These are phyloP conservation scores for Vultur gryphus DNA, from an alignment of 2,797 vertebrate species.

Conservation along the genomic window DNA sequence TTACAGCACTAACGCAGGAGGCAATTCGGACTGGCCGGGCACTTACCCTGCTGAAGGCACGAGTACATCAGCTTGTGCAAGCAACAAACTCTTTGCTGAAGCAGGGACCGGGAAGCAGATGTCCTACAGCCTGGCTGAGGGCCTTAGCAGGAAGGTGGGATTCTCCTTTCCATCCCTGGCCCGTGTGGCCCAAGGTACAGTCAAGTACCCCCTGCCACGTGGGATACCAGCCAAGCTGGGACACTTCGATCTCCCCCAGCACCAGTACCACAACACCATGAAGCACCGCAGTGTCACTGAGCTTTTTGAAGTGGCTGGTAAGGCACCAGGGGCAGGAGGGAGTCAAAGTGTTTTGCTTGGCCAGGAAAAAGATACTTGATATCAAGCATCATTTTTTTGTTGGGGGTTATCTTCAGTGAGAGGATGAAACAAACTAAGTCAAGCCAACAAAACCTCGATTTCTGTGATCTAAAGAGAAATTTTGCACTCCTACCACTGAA, in stretches of 20 bases:
- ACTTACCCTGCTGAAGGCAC: background rate
- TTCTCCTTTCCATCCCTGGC: background rate
- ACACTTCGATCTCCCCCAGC: background rate
- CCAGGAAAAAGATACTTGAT: background rate
- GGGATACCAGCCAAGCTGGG: background rate
- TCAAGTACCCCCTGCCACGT: rapidly evolving
- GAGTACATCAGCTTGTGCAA: background rate
- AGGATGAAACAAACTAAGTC: background rate
- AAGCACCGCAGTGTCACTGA: background rate
- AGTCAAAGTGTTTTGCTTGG: background rate
- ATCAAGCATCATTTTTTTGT: background rate
- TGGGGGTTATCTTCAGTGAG: background rate
- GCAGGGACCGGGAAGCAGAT: background rate
- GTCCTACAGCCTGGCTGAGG: background rate
- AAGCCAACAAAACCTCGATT: background rate
- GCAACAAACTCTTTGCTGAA: background rate
- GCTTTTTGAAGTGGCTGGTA: background rate
- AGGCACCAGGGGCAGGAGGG: background rate
- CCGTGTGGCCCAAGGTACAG: background rate
- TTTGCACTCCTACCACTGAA: background rate
- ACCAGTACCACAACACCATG: rapidly evolving
- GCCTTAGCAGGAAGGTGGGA: background rate
- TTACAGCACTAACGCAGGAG: background rate
- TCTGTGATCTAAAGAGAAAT: background rate
- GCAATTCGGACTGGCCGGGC: rapidly evolving